Conservation (phyloP, 2,797 vertebrate genomes). For the Remorina albescens region DNA sequence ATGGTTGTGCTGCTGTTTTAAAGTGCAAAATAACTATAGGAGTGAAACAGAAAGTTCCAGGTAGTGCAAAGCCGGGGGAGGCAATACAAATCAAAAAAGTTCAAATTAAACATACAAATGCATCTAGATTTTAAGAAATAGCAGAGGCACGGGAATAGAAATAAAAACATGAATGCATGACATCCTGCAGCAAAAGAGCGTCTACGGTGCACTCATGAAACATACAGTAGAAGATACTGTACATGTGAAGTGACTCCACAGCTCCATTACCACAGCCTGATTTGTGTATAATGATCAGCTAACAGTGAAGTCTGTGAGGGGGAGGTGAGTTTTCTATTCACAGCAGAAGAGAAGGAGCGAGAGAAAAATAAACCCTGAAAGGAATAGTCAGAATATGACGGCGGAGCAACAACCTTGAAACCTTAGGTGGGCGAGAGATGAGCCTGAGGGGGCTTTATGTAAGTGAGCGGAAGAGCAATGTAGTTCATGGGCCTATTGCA, state of each 20-base stretch:
- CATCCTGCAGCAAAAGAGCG: background rate
- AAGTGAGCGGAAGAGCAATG: constrained; percentile 55
- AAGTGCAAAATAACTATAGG: background rate
- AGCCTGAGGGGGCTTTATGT: constrained; percentile 75
- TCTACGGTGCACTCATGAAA: constrained; percentile 17
- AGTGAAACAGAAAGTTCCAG: background rate
- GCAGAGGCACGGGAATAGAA: background rate
- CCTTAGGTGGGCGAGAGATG: constrained; percentile 73
- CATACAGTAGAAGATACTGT: constrained; percentile 3
- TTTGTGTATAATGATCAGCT: constrained; percentile 54
- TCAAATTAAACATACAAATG: constrained; percentile 11
- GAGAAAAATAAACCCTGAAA: constrained; percentile 24
- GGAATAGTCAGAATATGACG: constrained; percentile 61
- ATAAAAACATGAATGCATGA: background rate
- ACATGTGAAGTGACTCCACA: constrained; percentile 35
- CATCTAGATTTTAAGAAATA: background rate
- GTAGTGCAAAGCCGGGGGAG: background rate
- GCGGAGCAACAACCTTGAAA: constrained; percentile 77
- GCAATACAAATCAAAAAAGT: background rate
- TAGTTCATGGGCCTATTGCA: constrained; percentile 72
- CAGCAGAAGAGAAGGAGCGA: constrained; percentile 26
- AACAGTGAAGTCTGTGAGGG: constrained; percentile 47
- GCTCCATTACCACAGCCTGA: constrained; percentile 52
- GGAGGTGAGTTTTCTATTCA: constrained; percentile 61
- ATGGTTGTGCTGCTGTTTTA: background rate